Evolutionary conservation across 2,888 invertebrate species (phyloP).

Genomic region (Ellobium chinense): DNA sequence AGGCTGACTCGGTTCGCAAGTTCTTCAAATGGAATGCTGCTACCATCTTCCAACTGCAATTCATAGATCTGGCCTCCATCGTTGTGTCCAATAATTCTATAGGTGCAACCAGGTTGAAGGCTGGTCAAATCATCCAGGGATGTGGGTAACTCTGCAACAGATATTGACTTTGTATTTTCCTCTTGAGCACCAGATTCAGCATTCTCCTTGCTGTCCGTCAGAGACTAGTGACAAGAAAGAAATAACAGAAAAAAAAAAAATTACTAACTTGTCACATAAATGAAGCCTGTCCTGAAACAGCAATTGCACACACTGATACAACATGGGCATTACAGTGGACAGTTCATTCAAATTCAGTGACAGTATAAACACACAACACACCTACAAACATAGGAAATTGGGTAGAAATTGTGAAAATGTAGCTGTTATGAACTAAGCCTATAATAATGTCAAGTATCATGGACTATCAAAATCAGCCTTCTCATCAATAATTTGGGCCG

Average conservation of each 20-base stretch:
- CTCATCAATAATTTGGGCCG: too few relatives aligned
- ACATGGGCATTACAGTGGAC: too few relatives aligned
- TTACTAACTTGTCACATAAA: too few relatives aligned
- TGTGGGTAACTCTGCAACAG: conserved; percentile 2
- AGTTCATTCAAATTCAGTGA: too few relatives aligned
- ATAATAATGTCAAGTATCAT: too few relatives aligned
- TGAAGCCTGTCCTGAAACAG: too few relatives aligned
- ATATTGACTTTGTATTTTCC: background rate
- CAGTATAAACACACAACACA: too few relatives aligned
- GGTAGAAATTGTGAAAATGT: too few relatives aligned
- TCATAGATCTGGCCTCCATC: conserved; percentile 31
- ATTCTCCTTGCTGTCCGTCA: conserved; percentile 11
- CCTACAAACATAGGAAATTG: too few relatives aligned
- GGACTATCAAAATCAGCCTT: too few relatives aligned
- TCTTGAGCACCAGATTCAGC: conserved; percentile 7
- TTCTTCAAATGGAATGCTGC: conserved; percentile 26
- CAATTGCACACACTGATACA: too few relatives aligned
- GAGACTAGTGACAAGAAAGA: background rate
- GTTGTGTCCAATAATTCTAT: conserved; percentile 15
- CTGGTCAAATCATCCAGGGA: background rate
- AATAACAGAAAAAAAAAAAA: background rate
- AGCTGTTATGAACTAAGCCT: too few relatives aligned
- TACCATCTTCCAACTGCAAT: conserved; percentile 32
- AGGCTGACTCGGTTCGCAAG: conserved; percentile 17
- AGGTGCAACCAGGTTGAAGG: conserved; percentile 28